A percentile compares a stretch with the other conserved stretches of the same genome.
These are phyloP conservation scores for Nothobranchius kuhntae DNA, from an alignment of 2,113 vertebrate genomes.

Conservation along the genomic window DNA sequence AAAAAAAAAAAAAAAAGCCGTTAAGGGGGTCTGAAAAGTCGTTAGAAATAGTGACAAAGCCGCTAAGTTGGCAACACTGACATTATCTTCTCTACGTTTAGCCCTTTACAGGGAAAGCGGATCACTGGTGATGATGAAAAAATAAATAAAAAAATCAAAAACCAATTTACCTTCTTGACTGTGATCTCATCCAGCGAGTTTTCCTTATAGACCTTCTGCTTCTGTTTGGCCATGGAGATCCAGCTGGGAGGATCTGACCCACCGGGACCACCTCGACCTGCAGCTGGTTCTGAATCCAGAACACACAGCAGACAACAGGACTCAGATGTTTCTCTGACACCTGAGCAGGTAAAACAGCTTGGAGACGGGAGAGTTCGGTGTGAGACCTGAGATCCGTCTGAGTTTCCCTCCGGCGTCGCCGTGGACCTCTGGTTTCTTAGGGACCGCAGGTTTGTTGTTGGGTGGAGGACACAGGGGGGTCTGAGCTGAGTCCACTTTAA, in stretches of 20 bases:
- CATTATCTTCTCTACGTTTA: too few species aligned
- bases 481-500: slow-evolving; percentile 28
- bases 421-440: slow-evolving; percentile 58
- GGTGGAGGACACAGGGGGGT: slow-evolving; percentile 39
- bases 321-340: neutral
- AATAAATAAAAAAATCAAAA: too few species aligned
- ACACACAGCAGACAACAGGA: slow-evolving; percentile 15
- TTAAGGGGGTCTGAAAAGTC: too few species aligned
- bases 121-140: too few species aligned
- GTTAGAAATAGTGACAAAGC: too few species aligned
- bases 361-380: neutral
- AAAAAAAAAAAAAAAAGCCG: too few species aligned
- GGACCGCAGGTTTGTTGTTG: slow-evolving; percentile 61
- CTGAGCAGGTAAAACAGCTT: too few species aligned
- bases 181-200: slow-evolving; percentile 68
- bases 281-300: slow-evolving; percentile 50
- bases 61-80: too few species aligned
- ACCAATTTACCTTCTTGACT: slow-evolving; percentile 45
- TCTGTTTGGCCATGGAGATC: slow-evolving; percentile 85
- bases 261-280: slow-evolving; percentile 30
- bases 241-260: slow-evolving; percentile 79
- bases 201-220: slow-evolving; percentile 82
- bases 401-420: slow-evolving; percentile 67
- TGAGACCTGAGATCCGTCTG: slow-evolving; percentile 67
- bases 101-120: too few species aligned